A percentile compares a stretch with the other conserved stretches of the same genome.
These are phyloP conservation scores for Drosophila antonietae DNA, from an alignment of 2,888 invertebrate species.

Conservation along the genomic window DNA sequence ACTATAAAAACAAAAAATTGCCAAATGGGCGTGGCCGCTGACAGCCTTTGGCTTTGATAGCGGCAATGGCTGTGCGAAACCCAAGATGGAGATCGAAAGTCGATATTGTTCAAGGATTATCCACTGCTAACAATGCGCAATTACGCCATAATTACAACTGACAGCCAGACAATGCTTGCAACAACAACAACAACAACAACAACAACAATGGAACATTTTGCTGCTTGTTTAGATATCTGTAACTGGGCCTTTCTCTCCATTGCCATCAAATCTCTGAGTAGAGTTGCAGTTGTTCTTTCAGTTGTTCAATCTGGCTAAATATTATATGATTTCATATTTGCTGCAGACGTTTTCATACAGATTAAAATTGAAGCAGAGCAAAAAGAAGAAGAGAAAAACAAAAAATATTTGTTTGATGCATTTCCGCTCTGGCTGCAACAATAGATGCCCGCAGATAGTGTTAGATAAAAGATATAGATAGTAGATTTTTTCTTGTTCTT, in stretches of 20 bases:
- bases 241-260: constrained; percentile 40
- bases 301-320: constrained; percentile 55
- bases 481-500: neutral
- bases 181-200: constrained; percentile 13
- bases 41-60: constrained; percentile 6
- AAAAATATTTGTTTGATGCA: neutral
- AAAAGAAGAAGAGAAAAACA: neutral
- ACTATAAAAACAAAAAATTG: neutral
- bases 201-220: constrained; percentile 19
- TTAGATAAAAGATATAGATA: constrained; percentile 1
- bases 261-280: constrained; percentile 35
- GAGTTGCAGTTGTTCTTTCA: constrained; percentile 43
- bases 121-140: constrained; percentile 60
- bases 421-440: neutral
- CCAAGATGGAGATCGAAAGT: constrained; percentile 36
- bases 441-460: constrained; percentile 9
- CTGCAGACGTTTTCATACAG: constrained; percentile 65
- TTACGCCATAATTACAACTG: constrained; percentile 72
- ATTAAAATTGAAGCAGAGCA: constrained; percentile 15
- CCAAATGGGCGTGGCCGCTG: constrained; percentile 9
- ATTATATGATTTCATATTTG: constrained; percentile 58
- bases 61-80: constrained; percentile 8
- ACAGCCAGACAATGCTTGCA: constrained; percentile 27
- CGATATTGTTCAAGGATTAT: constrained; percentile 43
- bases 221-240: constrained; percentile 35